A percentile compares a stretch with the other conserved stretches of the same genome.
These are phyloP conservation scores for Syndactyla subalaris DNA, from an alignment of 2,797 vertebrate species.

Conservation along the genomic window DNA sequence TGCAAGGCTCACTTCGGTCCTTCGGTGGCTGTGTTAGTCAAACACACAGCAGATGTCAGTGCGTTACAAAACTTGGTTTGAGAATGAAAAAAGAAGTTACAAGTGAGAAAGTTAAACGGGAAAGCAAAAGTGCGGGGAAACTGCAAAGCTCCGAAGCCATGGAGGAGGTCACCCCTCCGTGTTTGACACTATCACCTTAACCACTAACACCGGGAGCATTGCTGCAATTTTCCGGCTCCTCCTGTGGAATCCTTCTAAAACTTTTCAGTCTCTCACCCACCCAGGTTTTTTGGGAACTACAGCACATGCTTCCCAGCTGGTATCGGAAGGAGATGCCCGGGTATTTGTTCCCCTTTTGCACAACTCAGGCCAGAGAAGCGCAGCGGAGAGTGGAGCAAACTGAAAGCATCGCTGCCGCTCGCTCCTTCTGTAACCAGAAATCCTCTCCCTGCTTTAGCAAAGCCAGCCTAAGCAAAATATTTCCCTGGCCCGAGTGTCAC, in stretches of 20 bases:
- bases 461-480: slow-evolving; percentile 17
- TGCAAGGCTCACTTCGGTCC: background rate
- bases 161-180: background rate
- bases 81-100: background rate
- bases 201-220: background rate
- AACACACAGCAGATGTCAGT: slow-evolving; percentile 75
- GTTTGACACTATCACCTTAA: background rate
- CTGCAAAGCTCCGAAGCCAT: background rate
- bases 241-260: background rate
- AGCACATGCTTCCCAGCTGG: background rate
- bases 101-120: background rate
- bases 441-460: background rate
- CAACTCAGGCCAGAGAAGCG: background rate
- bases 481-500: slow-evolving; percentile 16
- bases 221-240: background rate
- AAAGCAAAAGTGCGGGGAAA: background rate
- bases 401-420: background rate
- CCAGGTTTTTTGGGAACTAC: background rate
- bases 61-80: slow-evolving; percentile 59
- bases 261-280: background rate
- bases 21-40: background rate
- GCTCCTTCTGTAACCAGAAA: background rate
- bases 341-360: background rate
- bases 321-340: background rate
- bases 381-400: background rate